Conservation (phyloP, 2,113 vertebrate genomes). For the Pogona vitticeps region DNA sequence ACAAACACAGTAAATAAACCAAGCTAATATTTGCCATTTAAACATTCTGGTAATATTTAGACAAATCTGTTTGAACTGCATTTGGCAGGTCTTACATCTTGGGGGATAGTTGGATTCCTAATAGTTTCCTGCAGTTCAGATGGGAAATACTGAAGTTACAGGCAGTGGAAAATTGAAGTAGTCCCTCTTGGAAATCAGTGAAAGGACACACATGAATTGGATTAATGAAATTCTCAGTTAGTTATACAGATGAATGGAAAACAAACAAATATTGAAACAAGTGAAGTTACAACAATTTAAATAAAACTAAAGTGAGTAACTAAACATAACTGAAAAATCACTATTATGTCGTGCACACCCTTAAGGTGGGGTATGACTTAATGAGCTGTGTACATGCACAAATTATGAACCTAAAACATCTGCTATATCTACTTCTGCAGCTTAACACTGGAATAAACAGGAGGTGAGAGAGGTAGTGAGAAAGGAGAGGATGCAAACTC, state of each 20-base stretch:
- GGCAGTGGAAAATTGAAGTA: not conserved
- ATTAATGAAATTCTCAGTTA: too few species aligned
- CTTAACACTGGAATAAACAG: not conserved
- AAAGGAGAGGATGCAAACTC: not conserved
- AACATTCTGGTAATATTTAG: not conserved
- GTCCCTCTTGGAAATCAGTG: too few species aligned
- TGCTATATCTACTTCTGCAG: not conserved
- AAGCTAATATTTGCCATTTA: not conserved
- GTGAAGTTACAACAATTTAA: not conserved
- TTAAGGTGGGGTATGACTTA: not conserved
- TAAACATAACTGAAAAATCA: not conserved
- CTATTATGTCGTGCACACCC: not conserved
- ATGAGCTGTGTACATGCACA: not conserved
- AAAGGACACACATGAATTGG: too few species aligned
- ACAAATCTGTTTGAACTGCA: not conserved
- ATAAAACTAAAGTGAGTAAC: not conserved
- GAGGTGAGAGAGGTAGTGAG: not conserved
- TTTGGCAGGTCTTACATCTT: too few species aligned
- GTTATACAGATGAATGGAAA: not conserved
- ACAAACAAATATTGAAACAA: not conserved
- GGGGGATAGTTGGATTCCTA: too few species aligned
- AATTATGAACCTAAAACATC: not conserved
- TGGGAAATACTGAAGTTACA: not conserved
- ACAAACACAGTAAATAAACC: not conserved
- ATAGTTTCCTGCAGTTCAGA: not conserved